Base-by-base conservation (phyloP, 2,888 invertebrate genomes). In the Papilio gigon region DNA sequence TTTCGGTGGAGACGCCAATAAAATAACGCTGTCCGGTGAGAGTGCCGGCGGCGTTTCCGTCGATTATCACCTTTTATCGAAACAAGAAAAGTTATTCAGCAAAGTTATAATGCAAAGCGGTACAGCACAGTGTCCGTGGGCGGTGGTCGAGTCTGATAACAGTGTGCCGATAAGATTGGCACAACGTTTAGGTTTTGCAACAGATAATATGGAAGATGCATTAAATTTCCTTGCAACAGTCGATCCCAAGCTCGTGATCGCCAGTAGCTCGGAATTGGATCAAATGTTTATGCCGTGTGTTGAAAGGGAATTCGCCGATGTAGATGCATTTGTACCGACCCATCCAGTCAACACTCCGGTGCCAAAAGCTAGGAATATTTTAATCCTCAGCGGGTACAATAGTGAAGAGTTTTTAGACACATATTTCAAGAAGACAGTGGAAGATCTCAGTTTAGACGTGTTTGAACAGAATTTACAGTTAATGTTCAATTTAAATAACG, bases 81-180 rank as follows among this genome's bases (percentile, higher is more conserved):
- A 76, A 2, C 56, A 80, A 35, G 83, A 84, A 71, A 80, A 78
- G 33, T 68, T 87, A 14, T 88, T 83, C 63, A 76, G 82, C 65
- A 78, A 83, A 69, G 79, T 77, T 0, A 85, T 88, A 17, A 65
- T 83, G 66, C 84, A 87, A 72, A 88, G 88, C 65, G 86, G 84
- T 0, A 73, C 74, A 12, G 62, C 79, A 1, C 30, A 79, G 27
- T 25, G 67, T 5, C 78, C 81, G 0, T 75, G 74, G 70, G 60
- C 70, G 4, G 25, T 84, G 4, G 3, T 2, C 0, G 77, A 79
- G 42, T 76, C 81, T 0, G 80, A 84, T 60, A 1, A 59, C 84
- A 2, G 77, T 76, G 71, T 69, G 79, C 86, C 0, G 70, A 76
- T 61, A 71, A 78, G 27, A 73, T 87, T 2, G 84, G n/a, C n/a